A percentile compares a stretch with the other conserved stretches of the same genome.
Conservation (phyloP, 2,888 invertebrate species). For the Eulithis prunata region DNA sequence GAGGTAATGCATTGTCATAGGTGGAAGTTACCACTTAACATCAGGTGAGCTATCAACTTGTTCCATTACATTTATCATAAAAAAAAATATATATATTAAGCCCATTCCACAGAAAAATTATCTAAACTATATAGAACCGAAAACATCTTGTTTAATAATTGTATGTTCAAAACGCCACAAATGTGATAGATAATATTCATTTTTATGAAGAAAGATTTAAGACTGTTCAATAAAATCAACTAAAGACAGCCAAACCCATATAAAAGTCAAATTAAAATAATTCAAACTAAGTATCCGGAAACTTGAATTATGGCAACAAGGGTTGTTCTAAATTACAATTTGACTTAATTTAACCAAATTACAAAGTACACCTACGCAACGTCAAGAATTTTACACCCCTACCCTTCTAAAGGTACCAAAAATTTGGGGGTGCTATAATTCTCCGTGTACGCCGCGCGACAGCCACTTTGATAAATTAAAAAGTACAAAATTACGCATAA, state of each 20-base stretch:
- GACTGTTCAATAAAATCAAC: background rate
- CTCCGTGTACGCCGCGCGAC: conserved; percentile 48
- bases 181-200: too few species aligned
- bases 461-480: conserved; percentile 59
- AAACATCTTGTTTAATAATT: too few species aligned
- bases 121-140: too few species aligned
- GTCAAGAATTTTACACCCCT: conserved; percentile 54
- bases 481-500: conserved; percentile 49
- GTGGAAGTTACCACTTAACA: too few species aligned
- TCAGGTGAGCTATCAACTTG: too few species aligned
- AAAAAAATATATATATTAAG: too few species aligned
- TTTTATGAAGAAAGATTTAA: background rate
- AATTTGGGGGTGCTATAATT: conserved; percentile 48
- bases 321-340: conserved; percentile 57
- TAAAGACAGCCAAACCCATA: conserved; percentile 15
- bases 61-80: too few species aligned
- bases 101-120: too few species aligned
- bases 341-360: conserved; percentile 54
- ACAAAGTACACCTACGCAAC: conserved; percentile 41
- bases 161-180: too few species aligned
- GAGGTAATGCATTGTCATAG: too few species aligned
- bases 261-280: conserved; percentile 36
- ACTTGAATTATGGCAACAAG: conserved; percentile 44
- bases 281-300: conserved; percentile 41
- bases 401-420: conserved; percentile 48